phyloP scores from a whole-genome alignment of 2,113 vertebrate species.

The Solea senegalensis region DNA sequence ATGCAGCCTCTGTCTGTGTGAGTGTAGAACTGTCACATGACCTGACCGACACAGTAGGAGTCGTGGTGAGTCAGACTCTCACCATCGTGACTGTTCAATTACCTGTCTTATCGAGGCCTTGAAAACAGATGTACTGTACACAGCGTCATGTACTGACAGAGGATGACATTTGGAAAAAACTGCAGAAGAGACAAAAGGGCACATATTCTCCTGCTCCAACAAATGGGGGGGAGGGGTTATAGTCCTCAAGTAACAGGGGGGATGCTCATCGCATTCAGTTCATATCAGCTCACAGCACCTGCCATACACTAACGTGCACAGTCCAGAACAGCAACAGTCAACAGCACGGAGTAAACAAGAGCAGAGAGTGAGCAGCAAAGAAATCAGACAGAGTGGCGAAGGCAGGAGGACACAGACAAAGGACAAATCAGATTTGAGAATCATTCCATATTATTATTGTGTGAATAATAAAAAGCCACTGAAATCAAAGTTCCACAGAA shows the following conservation, averaged over 20 bases:
- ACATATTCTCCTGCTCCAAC: conserved; percentile 9
- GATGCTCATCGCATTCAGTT: conserved; percentile 50
- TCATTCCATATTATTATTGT: conserved; percentile 5
- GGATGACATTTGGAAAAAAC: neutral
- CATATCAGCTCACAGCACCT: conserved; percentile 69
- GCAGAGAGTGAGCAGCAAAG: conserved; percentile 20
- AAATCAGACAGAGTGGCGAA: conserved; percentile 1
- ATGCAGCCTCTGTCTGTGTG: conserved; percentile 28
- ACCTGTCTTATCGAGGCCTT: conserved; percentile 31
- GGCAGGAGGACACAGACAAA: conserved; percentile 5
- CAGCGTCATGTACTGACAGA: neutral
- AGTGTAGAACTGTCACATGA: conserved; percentile 41
- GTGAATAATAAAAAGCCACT: neutral
- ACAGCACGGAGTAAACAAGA: conserved; percentile 40
- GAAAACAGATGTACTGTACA: conserved; percentile 16
- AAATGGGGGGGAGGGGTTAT: conserved; percentile 1
- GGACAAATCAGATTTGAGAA: conserved; percentile 3
- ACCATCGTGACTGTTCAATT: conserved; percentile 33
- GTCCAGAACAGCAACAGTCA: conserved; percentile 43
- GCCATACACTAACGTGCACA: conserved; percentile 44
- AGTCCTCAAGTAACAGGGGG: conserved; percentile 58
- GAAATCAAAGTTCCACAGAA: too few relatives aligned
- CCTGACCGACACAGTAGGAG: conserved; percentile 40
- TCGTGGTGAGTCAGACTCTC: conserved; percentile 35
- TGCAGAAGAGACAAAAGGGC: neutral